Percentiles rank a stretch among this genome's conserved stretches.
Conservation (phyloP, 2,113 vertebrate species). For the Actenoides hombroni region DNA sequence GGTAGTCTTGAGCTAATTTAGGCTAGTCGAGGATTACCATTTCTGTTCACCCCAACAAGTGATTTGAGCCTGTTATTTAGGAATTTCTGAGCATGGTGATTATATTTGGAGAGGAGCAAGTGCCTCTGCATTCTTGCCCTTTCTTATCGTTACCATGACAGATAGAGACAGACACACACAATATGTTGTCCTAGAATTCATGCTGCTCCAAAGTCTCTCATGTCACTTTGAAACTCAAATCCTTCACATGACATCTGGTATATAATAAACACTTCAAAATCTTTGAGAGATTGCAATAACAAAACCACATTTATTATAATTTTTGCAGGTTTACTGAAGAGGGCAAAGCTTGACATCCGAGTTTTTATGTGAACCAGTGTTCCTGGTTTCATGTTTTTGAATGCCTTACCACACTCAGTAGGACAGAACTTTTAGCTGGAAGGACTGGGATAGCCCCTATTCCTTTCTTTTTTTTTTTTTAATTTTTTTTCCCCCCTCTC, state of each 20-base stretch:
- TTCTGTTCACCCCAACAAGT: conserved; percentile 39
- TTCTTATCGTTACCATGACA: conserved; percentile 44
- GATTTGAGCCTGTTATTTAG: conserved; percentile 1
- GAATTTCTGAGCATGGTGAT: background rate
- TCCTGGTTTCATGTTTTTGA: background rate
- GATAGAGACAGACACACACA: conserved; percentile 43
- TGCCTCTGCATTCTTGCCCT: conserved; percentile 20
- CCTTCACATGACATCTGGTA: conserved; percentile 30
- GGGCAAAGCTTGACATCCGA: background rate
- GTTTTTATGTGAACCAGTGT: background rate
- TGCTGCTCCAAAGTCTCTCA: background rate
- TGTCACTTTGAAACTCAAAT: conserved; percentile 46
- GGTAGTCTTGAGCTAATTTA: conserved; percentile 41
- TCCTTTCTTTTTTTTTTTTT: too few species aligned
- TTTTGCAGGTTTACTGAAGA: background rate
- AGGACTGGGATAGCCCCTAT: background rate
- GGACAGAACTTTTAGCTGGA: background rate
- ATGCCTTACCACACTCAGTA: background rate
- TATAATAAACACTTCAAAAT: conserved; percentile 28
- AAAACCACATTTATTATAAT: background rate
- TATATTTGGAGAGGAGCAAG: conserved; percentile 43
- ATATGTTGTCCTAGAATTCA: conserved; percentile 61
- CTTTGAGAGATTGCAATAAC: background rate
- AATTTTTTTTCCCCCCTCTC: too few species aligned
- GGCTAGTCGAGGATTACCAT: conserved; percentile 9